A percentile compares a stretch with the other conserved stretches of the same genome.
These are phyloP conservation scores for Takifugu rubripes DNA, from an alignment of 2,797 vertebrate genomes.

Conservation along the genomic window DNA sequence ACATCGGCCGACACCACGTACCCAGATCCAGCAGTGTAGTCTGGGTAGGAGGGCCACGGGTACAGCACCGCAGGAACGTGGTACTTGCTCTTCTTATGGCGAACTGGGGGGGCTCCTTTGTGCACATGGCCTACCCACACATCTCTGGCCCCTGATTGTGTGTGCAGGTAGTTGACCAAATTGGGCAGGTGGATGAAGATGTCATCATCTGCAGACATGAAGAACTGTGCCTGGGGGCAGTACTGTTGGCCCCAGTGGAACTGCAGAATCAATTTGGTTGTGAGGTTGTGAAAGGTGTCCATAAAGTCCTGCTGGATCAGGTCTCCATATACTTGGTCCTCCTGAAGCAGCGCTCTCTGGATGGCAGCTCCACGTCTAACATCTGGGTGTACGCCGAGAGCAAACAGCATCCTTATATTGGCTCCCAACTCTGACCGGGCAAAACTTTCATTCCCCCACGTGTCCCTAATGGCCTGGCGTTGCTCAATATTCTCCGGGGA, in stretches of 20 bases:
- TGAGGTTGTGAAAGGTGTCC: constrained; percentile 94
- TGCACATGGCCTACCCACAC: constrained; percentile 92
- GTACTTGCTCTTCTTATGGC: constrained; percentile 87
- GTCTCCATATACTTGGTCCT: constrained; percentile 77
- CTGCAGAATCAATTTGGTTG: constrained; percentile 87
- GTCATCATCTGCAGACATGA: constrained; percentile 94
- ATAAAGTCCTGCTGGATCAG: constrained; percentile 89
- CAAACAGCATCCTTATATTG: constrained; percentile 84
- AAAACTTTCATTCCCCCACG: constrained; percentile 89
- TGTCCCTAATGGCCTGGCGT: constrained; percentile 83
- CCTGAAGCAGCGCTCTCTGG: constrained; percentile 73
- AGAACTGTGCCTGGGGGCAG: constrained; percentile 85
- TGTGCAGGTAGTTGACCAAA: constrained; percentile 81
- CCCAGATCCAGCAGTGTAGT: constrained; percentile 90
- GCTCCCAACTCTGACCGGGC: constrained; percentile 68
- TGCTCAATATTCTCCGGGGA: constrained; percentile 81
- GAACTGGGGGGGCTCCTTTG: constrained; percentile 82
- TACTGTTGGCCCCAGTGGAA: constrained; percentile 86
- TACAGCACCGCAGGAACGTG: constrained; percentile 87
- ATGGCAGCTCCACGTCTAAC: constrained; percentile 24
- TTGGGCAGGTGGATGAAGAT: constrained; percentile 93
- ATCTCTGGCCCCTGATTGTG: constrained; percentile 68
- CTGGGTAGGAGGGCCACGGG: constrained; percentile 88
- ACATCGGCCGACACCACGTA: constrained; percentile 88
- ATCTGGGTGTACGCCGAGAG: constrained; percentile 72